Conservation (phyloP, 2,888 invertebrate species). For the Acrocyrtus sp. region DNA sequence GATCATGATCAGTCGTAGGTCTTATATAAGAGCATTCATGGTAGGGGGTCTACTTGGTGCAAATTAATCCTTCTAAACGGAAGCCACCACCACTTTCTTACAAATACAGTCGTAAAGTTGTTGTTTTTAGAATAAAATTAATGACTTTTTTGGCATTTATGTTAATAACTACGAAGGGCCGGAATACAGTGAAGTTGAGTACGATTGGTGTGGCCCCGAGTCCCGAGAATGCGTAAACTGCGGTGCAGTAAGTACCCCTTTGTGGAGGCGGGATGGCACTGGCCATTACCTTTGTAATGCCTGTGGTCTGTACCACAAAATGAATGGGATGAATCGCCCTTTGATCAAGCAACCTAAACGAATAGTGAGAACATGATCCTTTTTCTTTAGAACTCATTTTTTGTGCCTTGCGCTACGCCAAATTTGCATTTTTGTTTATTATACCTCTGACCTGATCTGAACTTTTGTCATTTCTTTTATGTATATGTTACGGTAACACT, state of each 20-base stretch:
- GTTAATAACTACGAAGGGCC: slow-evolving; percentile 40
- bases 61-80: too few species aligned
- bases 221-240: slow-evolving; percentile 73
- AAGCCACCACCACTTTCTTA: too few species aligned
- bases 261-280: slow-evolving; percentile 98
- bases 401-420: slow-evolving; percentile 10
- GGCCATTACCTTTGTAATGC: slow-evolving; percentile 98
- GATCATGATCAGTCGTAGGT: too few species aligned
- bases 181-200: slow-evolving; percentile 49
- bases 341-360: slow-evolving; percentile 91
- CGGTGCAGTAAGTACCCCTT: slow-evolving; percentile 83
- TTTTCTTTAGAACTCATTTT: too few species aligned
- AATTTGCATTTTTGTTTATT: slow-evolving; percentile 23
- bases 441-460: too few species aligned
- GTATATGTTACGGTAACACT: too few species aligned
- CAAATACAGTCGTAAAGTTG: not conserved
- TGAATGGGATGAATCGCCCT: slow-evolving; percentile 95
- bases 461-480: too few species aligned
- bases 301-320: slow-evolving; percentile 85
- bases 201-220: slow-evolving; percentile 66
- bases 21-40: too few species aligned
- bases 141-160: too few species aligned
- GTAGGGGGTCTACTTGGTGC: not conserved
- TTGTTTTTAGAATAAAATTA: slow-evolving; percentile 14
- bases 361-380: slow-evolving; percentile 75